phyloP scores from a whole-genome alignment of 2,797 vertebrate species.

The Antrozous pallidus region DNA sequence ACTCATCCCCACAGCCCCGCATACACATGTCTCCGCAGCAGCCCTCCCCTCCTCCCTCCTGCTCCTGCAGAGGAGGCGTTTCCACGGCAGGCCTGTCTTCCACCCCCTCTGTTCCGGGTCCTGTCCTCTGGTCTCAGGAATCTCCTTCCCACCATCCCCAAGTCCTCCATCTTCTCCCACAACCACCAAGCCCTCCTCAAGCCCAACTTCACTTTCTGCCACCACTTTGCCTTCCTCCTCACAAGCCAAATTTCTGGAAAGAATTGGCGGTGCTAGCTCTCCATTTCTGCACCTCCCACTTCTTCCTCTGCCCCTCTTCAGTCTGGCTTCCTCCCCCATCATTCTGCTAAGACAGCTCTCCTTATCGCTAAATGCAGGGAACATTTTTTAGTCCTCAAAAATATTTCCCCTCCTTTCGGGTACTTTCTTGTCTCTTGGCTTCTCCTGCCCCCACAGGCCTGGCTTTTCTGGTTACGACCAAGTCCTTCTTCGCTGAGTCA shows the following conservation, averaged over 20 bases:
- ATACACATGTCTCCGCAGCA: not conserved
- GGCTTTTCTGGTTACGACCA: not conserved
- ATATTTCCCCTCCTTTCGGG: not conserved
- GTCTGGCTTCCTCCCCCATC: not conserved
- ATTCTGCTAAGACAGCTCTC: not conserved
- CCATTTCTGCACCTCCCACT: not conserved
- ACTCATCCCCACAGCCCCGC: not conserved
- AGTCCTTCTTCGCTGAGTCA: slow-evolving; percentile 44
- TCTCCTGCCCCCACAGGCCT: not conserved
- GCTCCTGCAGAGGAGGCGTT: not conserved
- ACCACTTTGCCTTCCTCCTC: not conserved
- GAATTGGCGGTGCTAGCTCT: not conserved
- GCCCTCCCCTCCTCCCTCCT: not conserved
- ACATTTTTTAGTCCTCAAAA: not conserved
- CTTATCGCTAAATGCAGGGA: not conserved
- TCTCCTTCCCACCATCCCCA: not conserved
- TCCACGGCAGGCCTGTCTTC: not conserved
- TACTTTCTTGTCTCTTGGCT: not conserved
- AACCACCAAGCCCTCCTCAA: not conserved
- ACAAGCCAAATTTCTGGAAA: not conserved
- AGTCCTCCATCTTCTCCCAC: not conserved
- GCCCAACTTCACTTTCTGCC: not conserved
- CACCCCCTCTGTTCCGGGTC: not conserved
- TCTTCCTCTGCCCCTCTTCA: not conserved
- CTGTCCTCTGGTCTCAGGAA: not conserved